Evolutionary conservation across 2,888 invertebrate species (phyloP), one percentile per base, ranked within the genome.

Genomic region (Enoplolaimus lenunculus): DNA sequence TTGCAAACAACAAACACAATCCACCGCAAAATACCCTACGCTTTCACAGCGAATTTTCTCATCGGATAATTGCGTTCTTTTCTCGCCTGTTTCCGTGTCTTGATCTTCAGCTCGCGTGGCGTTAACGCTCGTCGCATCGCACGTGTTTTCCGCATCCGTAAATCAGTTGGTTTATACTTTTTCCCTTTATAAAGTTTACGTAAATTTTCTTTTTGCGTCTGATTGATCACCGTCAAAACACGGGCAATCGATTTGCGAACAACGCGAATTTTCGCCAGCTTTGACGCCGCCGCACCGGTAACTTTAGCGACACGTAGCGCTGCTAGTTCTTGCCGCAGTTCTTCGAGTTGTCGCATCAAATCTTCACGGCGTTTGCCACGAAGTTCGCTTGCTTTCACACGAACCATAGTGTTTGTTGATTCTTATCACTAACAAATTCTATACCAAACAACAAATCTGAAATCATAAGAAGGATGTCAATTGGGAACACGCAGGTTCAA

Each of bases 211-310:
- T 97, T 98, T 84, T 95, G 95, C 82, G 93, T 95, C 82, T 97
- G 95, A 74, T 79, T 82, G 87, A 97, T 95, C 76, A 99, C 94
- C 84, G 97, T 99, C 83, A 93, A 89, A 70, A 97, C 93, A 77
- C 97, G 88, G 66, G 97, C 95, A 78, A 99, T 94, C 16, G 95
- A 94, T 85, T 99, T 99, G 74, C 97, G 87, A 1, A 99, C 94
- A 33, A 95, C 93, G 74, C 93, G 91, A 79, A 97, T 97, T 85
- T 98, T 98, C 13, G 94, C 93, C 57, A 99, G 86, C 82, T 98
- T 99, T 0, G 95, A 94, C 30, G 97, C 93, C 73, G 95, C 94
- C 79, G 97, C 98, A 74, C 97, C 98, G 70, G 98, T 98, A 34
- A 95, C 79, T 69, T 79, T 77, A 71, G 79, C 75, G 21, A 84